Evolutionary conservation across 1,140 invertebrate species (phyloP), one percentile per base, ranked within the genome.

Genomic region (Rhagoletis zephyria): DNA sequence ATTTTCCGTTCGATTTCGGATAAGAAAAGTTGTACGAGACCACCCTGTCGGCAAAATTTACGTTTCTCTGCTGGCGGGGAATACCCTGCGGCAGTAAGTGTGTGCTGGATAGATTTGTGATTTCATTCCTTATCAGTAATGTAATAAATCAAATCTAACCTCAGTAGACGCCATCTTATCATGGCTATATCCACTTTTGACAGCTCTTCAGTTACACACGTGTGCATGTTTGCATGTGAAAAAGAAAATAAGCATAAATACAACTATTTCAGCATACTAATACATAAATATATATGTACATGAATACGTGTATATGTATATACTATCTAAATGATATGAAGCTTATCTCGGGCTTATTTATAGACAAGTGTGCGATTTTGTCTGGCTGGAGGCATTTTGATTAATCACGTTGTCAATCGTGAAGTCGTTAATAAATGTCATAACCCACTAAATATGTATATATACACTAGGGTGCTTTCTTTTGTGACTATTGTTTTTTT

Each of bases 141-240:
- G 42, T 81, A n/a, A 81, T 81, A 81, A 81, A 81, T 81, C 74
- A 81, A 56, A 81, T 59, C 74, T 81, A 81, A 81, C 56, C 74
- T 81, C 74, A 51, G 14, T 7, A 51, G 74, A 81, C 74, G 19
- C 19, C 51, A 56, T 81, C 48, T 81, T 81, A 81, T 56, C 74
- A 56, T 14, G 42, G 45, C 48, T 56, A 81, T 56, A 81, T 81
- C 74, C 48, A 81, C 74, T 81, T 81, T 19, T 81, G 74, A 81
- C 74, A 81, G 70, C 70, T 45, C 45, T 51, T 77, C 48, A 45
- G 74, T 56, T 56, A 56, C 51, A n/a, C 74, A 30, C 74, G 56
- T 81, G 10, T 10, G 4, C 40, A 77, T 45, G 48, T 14, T 5
- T 9, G 2, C 7, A 77, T 70, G 48, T 51, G 56, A 3, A 16